Base-by-base conservation (phyloP, 1,140 invertebrate genomes). In the Apis laboriosa region DNA sequence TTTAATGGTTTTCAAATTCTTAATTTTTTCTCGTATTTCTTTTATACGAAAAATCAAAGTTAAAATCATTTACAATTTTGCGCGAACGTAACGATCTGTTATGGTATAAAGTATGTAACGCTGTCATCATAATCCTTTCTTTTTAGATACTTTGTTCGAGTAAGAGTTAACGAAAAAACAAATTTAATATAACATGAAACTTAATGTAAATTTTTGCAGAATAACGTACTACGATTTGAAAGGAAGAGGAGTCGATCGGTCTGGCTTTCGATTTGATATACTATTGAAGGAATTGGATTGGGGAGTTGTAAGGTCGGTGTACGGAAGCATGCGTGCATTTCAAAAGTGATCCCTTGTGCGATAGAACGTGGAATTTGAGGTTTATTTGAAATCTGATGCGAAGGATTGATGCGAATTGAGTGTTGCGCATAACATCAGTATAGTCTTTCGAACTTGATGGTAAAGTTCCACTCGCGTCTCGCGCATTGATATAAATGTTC, bases 251-350 rank as follows among this genome's bases (percentile, higher is more conserved):
- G 68, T 55, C 77, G 74, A 68, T 75, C 79, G 74, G 85, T 53
- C 73, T 74, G 75, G 58, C 53, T 75, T 68, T 71, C 77, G 51
- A 77, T 84, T 70, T 85, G 73, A 88, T 87, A 84, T 84, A 88
- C 83, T 87, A 87, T 84, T 58, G 24, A 63, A 77, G 72, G 66
- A 77, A 80, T 77, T 12, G 72, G 43, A 80, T 72, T 51, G 60
- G 21, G 12, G 58, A 74, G 17, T 63, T 17, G 63, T 43, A 77
- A 80, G 66, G 67, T 63, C 80, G 83, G 73, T 78, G 15, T 68
- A 19, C n/a, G 9, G 55, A 53, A 58, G 64, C 49, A 67, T 58
- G 61, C 77, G 64, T 71, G 64, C 75, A 64, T 86, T 83, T 78
- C 56, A 78, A 83, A 53, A 70, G 68, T 34, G 55, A 34, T 66